Evolutionary conservation across 2,113 vertebrate species (phyloP), one percentile per base, ranked within the genome.

Genomic region (Chionodraco myersi): DNA sequence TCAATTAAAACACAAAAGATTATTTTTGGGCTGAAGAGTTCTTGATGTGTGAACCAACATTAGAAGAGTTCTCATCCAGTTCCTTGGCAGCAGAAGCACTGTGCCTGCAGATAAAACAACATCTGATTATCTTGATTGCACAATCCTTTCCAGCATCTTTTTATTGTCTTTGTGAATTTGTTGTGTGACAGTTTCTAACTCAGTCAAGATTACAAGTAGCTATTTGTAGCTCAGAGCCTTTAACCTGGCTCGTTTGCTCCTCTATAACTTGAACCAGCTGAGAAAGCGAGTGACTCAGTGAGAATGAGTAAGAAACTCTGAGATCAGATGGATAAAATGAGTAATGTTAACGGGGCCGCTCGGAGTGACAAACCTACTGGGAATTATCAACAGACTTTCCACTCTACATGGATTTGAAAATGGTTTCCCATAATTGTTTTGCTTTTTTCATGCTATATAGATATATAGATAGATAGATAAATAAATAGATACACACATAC

Each of bases 211-310:
- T 30, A 10, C 10, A 30, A 30, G 30, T 30, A 64, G 8, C 16
- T 52, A 6, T 34, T 12, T 34, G 7, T 10, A 26, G 10, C 14
- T 65, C 23, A 65, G 62, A 16, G 15, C 21, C 44, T 47, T 2
- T 23, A 63, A 63, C 11, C 11, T 30, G 45, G 23, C 63, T 48
- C 8, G 2, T 16, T 52, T n/a, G 10, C 48, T 67, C 26, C 15
- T 66, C 64, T 57, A 34, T 10, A 58, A 5, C 53, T 16, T 26
- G 6, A 23, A 16, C 67, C 18, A 70, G 67, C 52, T 57, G 52
- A 56, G n/a, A 57, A 57, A 57, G 45, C 54, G 30, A 71, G 64
- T 47, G 61, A 64, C 44, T 47, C 67, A 16, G 14, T 26, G 53
- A 26, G 41, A 57, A 47, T 44, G 15, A 45, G 52, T 11, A 14